phyloP scores from a whole-genome alignment of 2,113 vertebrate species.

The Semnornis frantzii region DNA sequence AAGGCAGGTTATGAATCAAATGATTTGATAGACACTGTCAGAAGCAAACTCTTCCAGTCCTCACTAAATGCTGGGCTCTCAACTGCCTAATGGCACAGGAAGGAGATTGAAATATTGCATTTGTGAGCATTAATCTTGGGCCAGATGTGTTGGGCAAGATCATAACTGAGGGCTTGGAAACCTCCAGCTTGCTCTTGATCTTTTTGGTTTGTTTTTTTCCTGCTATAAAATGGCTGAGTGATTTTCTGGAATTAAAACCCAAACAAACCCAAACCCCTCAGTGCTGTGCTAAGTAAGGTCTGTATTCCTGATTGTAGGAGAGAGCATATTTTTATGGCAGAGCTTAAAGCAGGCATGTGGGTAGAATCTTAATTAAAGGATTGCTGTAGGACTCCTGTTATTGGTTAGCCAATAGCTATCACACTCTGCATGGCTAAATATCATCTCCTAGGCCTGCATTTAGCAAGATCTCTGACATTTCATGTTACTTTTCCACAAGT shows the following conservation, averaged over 20 bases:
- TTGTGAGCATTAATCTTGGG: not conserved
- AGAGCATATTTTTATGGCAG: constrained; percentile 55
- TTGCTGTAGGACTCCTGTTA: not conserved
- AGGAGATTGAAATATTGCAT: not conserved
- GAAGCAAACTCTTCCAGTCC: not conserved
- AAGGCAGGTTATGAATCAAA: not conserved
- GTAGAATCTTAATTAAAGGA: constrained; percentile 69
- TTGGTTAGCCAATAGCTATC: not conserved
- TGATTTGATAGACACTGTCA: not conserved
- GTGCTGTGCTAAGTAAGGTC: constrained; percentile 36
- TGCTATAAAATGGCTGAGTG: constrained; percentile 17
- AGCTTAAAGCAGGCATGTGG: constrained; percentile 56
- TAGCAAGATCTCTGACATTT: constrained; percentile 6
- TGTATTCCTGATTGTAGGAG: constrained; percentile 44
- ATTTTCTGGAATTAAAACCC: constrained; percentile 9
- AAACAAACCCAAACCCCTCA: not conserved
- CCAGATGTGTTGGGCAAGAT: not conserved
- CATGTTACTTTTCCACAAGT: constrained; percentile 43
- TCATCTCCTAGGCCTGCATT: not conserved
- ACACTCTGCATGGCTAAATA: constrained; percentile 27
- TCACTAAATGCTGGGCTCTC: not conserved
- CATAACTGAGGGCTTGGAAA: constrained; percentile 4
- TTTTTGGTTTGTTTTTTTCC: not conserved
- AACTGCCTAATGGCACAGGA: not conserved
- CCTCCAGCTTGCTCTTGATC: not conserved